Evolutionary conservation across 1,140 invertebrate genomes (phyloP).

Genomic region (Drosophila erecta): DNA sequence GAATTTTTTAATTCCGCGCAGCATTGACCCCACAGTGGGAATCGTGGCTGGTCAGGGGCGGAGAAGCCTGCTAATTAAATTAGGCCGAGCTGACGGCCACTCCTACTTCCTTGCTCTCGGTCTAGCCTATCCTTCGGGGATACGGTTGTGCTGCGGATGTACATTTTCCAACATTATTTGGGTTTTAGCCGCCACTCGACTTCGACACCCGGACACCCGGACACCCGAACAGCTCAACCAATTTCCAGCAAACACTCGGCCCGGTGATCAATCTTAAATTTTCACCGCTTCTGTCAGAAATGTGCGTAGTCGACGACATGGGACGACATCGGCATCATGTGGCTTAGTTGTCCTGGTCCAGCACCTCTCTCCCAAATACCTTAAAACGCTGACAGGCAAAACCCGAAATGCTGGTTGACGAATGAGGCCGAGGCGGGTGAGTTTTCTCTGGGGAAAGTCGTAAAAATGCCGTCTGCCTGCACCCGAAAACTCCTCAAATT

Average conservation of each 20-base stretch:
- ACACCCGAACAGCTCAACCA: conserved; percentile 50
- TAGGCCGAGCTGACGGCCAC: conserved; percentile 43
- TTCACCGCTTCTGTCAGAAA: conserved; percentile 84
- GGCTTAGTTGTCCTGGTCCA: conserved; percentile 53
- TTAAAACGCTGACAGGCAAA: conserved; percentile 67
- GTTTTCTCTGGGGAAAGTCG: conserved; percentile 51
- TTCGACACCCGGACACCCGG: conserved; percentile 35
- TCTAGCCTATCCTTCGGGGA: conserved; percentile 26
- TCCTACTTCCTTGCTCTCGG: conserved; percentile 1
- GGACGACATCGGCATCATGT: conserved; percentile 65
- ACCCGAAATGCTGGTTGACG: conserved; percentile 74
- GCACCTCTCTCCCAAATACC: conserved; percentile 39
- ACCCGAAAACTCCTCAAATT: conserved; percentile 50
- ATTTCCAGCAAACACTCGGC: conserved; percentile 71
- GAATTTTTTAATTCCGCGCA: conserved; percentile 43
- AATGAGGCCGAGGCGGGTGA: conserved; percentile 46
- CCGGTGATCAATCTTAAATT: conserved; percentile 84
- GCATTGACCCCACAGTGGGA: conserved; percentile 48
- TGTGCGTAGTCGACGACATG: conserved; percentile 74
- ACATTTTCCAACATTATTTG: conserved; percentile 68
- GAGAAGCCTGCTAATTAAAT: conserved; percentile 62
- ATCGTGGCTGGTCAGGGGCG: conserved; percentile 31
- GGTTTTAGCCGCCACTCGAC: conserved; percentile 75
- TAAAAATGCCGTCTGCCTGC: conserved; percentile 29
- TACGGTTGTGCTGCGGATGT: conserved; percentile 11